phyloP scores from a whole-genome alignment of 2,888 invertebrate genomes.

The Calliopum simillimum region DNA sequence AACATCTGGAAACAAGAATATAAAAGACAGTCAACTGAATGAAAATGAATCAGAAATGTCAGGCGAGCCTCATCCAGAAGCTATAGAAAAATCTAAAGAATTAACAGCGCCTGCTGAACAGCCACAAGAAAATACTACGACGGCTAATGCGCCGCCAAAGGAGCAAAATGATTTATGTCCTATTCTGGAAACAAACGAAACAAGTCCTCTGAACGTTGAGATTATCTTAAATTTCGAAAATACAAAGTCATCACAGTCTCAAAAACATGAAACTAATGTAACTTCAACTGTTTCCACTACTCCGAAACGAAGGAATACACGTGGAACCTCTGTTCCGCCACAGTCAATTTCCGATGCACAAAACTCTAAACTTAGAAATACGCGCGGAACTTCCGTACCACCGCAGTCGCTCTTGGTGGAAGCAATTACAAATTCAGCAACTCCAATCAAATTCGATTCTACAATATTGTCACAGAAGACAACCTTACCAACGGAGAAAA shows the following conservation, averaged over 20 bases:
- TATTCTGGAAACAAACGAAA: no score
- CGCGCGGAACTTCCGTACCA: neutral
- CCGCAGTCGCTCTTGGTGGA: slow-evolving; percentile 26
- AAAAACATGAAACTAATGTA: neutral
- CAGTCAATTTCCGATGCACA: neutral
- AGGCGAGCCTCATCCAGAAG: no score
- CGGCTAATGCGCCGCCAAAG: no score
- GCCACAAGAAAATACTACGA: no score
- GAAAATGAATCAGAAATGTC: neutral
- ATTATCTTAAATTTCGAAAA: no score
- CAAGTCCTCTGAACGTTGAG: no score
- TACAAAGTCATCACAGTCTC: no score
- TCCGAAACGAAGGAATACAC: neutral
- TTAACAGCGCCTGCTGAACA: no score
- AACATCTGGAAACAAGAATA: neutral
- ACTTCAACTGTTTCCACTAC: neutral
- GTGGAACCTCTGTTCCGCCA: slow-evolving; percentile 5
- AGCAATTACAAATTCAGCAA: neutral
- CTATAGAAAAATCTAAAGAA: no score
- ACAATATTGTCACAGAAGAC: neutral
- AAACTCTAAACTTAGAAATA: neutral
- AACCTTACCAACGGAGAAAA: neutral
- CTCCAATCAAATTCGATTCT: no score
- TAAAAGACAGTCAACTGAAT: neutral
- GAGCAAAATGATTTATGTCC: no score